These are phyloP conservation scores for Psephotus haematonotus DNA, from an alignment of 2,113 vertebrate genomes.

Conservation along the genomic window DNA sequence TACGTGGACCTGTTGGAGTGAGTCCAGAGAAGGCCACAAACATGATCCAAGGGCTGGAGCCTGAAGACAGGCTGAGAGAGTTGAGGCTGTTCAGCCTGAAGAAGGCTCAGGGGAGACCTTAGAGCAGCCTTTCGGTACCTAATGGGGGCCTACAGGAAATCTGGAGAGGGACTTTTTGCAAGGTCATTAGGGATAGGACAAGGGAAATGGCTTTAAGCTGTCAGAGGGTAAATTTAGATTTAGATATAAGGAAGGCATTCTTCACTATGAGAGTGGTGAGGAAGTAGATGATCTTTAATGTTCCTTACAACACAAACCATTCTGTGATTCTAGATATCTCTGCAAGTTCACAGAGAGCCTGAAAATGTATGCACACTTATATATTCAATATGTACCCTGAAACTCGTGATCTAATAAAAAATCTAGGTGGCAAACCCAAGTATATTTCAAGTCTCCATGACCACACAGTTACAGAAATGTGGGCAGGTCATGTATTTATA, in stretches of 20 bases:
- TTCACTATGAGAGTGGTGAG: background rate
- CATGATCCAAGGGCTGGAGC: background rate
- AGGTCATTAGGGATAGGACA: background rate
- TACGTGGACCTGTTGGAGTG: background rate
- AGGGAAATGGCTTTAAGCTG: background rate
- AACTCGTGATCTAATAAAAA: background rate
- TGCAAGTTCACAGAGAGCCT: background rate
- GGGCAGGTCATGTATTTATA: background rate
- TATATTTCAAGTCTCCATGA: background rate
- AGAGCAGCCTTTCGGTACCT: background rate
- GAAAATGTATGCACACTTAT: background rate
- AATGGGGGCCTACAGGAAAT: background rate
- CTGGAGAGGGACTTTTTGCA: background rate
- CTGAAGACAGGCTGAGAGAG: background rate
- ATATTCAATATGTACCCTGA: background rate
- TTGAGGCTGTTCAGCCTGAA: background rate
- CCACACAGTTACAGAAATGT: background rate
- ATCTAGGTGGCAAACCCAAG: background rate
- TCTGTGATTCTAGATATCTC: background rate
- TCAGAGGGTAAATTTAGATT: background rate
- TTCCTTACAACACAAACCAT: background rate
- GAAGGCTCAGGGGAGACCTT: background rate
- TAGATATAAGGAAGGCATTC: too few species aligned
- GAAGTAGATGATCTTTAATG: background rate
- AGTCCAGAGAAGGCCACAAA: background rate